These are phyloP conservation scores for Takifugu ocellatus DNA, from an alignment of 2,797 vertebrate species.

Conservation along the genomic window DNA sequence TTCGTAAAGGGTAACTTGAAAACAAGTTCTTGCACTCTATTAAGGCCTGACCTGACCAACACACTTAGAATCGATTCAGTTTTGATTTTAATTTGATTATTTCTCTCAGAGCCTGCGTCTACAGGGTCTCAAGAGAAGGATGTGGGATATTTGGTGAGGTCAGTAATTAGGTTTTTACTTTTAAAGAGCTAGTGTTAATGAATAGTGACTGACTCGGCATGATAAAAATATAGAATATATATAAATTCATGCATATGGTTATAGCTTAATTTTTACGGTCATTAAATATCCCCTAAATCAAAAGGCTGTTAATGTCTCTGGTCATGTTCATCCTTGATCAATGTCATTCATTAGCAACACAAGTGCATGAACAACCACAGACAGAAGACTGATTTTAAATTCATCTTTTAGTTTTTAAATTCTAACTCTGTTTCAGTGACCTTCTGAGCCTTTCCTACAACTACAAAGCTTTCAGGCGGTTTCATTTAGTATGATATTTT, in stretches of 20 bases:
- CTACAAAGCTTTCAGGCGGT: neutral
- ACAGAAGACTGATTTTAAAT: no score
- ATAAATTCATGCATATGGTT: neutral
- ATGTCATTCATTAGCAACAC: no score
- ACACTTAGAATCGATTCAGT: conserved; percentile 1
- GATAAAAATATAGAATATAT: neutral
- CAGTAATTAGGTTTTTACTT: neutral
- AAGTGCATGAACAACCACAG: no score
- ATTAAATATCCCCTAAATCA: no score
- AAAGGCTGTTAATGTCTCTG: no score
- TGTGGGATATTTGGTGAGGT: neutral
- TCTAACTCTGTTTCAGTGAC: neutral
- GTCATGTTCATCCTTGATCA: no score
- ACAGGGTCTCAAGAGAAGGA: neutral
- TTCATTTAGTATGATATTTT: neutral
- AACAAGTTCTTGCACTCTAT: neutral
- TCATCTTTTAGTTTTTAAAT: neutral
- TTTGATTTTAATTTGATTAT: conserved; percentile 13
- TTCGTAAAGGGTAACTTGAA: conserved; percentile 8
- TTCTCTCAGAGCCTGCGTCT: neutral
- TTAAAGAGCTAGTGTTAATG: neutral
- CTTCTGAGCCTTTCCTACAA: neutral
- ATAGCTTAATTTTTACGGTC: neutral
- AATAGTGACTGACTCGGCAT: neutral
- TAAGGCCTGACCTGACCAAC: conserved; percentile 1